phyloP scores from a whole-genome alignment of 1,140 invertebrate genomes.

The Drosophila micromelanica region DNA sequence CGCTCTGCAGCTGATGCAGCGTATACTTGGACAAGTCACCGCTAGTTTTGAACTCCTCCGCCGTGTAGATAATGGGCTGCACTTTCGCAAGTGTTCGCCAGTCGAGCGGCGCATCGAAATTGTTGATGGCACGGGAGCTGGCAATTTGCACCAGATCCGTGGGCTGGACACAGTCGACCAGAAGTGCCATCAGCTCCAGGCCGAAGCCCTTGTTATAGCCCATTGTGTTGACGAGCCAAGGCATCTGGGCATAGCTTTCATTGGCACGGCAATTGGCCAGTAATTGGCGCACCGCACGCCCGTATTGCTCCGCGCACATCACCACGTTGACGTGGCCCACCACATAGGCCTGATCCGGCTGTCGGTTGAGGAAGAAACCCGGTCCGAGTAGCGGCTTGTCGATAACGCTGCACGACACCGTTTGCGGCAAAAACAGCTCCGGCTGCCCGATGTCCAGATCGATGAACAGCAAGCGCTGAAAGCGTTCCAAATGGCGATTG shows the following conservation, averaged over 20 bases:
- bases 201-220: constrained; percentile 87
- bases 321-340: constrained; percentile 86
- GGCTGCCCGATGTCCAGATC: constrained; percentile 93
- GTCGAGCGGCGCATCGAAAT: constrained; percentile 85
- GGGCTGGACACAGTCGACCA: constrained; percentile 85
- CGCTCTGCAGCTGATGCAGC: constrained; percentile 50
- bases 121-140: constrained; percentile 84
- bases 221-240: constrained; percentile 88
- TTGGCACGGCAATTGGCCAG: constrained; percentile 68
- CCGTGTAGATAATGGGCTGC: constrained; percentile 52
- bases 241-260: constrained; percentile 76
- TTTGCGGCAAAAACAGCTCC: constrained; percentile 89
- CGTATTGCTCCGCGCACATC: constrained; percentile 85
- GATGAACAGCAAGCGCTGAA: constrained; percentile 86
- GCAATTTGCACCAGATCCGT: constrained; percentile 86
- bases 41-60: constrained; percentile 34
- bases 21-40: constrained; percentile 24
- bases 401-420: constrained; percentile 87
- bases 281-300: constrained; percentile 84
- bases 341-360: constrained; percentile 79
- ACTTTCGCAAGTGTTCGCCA: constrained; percentile 67
- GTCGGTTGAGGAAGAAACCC: constrained; percentile 85
- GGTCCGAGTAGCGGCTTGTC: constrained; percentile 88
- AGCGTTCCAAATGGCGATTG: constrained; percentile 86
- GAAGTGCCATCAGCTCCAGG: constrained; percentile 84